Conservation (phyloP, 2,797 vertebrate genomes). For the Tenualosa ilisha region DNA sequence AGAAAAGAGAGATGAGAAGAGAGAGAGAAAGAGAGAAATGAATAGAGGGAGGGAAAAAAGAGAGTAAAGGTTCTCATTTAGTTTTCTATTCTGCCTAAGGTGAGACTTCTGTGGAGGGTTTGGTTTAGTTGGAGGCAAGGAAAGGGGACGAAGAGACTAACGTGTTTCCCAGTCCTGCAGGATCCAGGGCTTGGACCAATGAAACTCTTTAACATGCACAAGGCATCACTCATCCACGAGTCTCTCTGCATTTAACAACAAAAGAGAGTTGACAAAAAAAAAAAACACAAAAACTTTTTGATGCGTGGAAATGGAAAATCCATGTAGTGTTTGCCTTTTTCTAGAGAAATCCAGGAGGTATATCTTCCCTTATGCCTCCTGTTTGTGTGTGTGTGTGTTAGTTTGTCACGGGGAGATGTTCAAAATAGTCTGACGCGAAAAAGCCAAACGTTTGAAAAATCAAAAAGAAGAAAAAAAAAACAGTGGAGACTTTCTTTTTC, state of each 20-base stretch:
- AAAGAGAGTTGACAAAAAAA: constrained; percentile 63
- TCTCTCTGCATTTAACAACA: constrained; percentile 76
- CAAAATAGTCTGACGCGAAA: constrained; percentile 40
- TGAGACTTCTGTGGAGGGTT: constrained; percentile 26
- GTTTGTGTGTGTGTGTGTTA: neutral
- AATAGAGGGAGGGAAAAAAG: neutral
- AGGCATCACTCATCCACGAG: constrained; percentile 82
- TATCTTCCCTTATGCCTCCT: constrained; percentile 16
- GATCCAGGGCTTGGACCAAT: constrained; percentile 27
- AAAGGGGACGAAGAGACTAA: constrained; percentile 46
- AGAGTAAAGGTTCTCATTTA: constrained; percentile 4
- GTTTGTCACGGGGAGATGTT: constrained; percentile 33
- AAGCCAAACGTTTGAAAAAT: constrained; percentile 52
- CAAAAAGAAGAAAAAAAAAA: constrained; percentile 15
- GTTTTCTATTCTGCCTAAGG: neutral
- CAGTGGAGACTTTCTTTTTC: constrained; percentile 1
- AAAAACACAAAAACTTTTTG: constrained; percentile 65
- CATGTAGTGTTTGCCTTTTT: constrained; percentile 24
- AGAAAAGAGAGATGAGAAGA: neutral
- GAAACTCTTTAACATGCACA: constrained; percentile 65
- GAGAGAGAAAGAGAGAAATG: neutral
- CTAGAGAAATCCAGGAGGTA: constrained; percentile 8
- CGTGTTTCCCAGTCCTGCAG: constrained; percentile 9
- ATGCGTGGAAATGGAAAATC: constrained; percentile 72
- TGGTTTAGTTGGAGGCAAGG: constrained; percentile 38